These are phyloP conservation scores for Meta bourneti DNA, from an alignment of 2,888 invertebrate species.

Conservation along the genomic window DNA sequence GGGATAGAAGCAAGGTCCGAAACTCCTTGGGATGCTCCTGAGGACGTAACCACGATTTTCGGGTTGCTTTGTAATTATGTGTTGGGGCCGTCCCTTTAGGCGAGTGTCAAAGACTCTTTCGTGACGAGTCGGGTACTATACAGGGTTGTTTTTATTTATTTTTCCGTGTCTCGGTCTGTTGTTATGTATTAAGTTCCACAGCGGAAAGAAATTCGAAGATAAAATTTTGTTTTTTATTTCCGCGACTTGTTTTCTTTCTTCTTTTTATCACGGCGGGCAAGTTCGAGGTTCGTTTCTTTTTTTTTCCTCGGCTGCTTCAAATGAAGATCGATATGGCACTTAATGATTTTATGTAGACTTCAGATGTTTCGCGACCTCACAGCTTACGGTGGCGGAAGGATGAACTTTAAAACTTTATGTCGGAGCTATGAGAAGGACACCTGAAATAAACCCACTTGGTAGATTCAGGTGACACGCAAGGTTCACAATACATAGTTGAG, in stretches of 20 bases:
- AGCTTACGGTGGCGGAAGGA: neutral
- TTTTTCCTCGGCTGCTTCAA: neutral
- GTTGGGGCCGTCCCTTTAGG: slow-evolving; percentile 65
- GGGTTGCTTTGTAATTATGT: slow-evolving; percentile 71
- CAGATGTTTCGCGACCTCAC: neutral
- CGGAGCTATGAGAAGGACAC: neutral
- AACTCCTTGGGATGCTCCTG: slow-evolving; percentile 47
- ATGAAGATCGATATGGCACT: slow-evolving; percentile 12
- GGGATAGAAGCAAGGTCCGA: neutral
- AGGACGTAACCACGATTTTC: slow-evolving; percentile 70
- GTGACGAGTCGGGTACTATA: slow-evolving; percentile 36
- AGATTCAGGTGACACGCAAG: too few relatives aligned
- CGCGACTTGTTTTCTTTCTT: neutral
- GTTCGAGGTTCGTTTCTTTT: slow-evolving; percentile 3
- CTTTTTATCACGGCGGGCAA: slow-evolving; percentile 7
- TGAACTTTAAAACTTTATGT: neutral
- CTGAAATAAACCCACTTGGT: too few relatives aligned
- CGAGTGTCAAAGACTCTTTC: slow-evolving; percentile 39
- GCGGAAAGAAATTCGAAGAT: slow-evolving; percentile 4
- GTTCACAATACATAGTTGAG: too few relatives aligned
- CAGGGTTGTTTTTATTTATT: slow-evolving; percentile 41
- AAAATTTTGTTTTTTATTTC: slow-evolving; percentile 4
- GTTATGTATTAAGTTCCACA: slow-evolving; percentile 32
- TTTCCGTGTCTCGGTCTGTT: slow-evolving; percentile 23
- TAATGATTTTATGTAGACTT: slow-evolving; percentile 2